Percentiles rank a stretch among this genome's conserved stretches.
Evolutionary conservation across 2,113 vertebrate genomes (phyloP).

Genomic region (Falcunculus frontatus): DNA sequence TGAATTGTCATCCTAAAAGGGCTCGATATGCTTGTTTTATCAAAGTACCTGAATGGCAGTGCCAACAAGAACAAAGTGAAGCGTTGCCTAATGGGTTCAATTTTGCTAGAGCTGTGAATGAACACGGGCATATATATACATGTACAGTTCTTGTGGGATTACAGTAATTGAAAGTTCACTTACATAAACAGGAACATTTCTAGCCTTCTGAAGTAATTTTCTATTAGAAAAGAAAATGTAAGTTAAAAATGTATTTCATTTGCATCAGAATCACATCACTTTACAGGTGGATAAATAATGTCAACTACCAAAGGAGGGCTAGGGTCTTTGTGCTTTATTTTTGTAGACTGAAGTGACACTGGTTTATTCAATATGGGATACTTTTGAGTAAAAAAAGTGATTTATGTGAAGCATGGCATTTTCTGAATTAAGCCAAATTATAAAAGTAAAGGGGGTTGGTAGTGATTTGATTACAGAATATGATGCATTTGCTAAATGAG

Average conservation of each 20-base stretch:
- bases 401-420: constrained; percentile 6
- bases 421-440: constrained; percentile 31
- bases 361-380: not conserved
- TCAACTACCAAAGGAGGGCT: not conserved
- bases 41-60: not conserved
- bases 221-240: constrained; percentile 17
- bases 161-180: constrained; percentile 21
- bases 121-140: not conserved
- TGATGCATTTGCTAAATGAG: not conserved
- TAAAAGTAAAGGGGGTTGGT: not conserved
- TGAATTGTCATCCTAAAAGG: constrained; percentile 13
- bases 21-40: not conserved
- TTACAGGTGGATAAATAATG: constrained; percentile 34
- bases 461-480: constrained; percentile 29
- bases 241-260: constrained; percentile 23
- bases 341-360: constrained; percentile 2
- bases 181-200: constrained; percentile 15
- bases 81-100: not conserved
- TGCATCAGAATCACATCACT: constrained; percentile 27
- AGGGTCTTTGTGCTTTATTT: not conserved
- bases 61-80: constrained; percentile 16
- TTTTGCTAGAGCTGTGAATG: not conserved
- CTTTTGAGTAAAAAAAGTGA: not conserved
- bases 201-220: constrained; percentile 30
- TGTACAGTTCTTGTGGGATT: constrained; percentile 8